Conservation (phyloP, 2,888 invertebrate genomes). For the Chloromyia formosa region DNA sequence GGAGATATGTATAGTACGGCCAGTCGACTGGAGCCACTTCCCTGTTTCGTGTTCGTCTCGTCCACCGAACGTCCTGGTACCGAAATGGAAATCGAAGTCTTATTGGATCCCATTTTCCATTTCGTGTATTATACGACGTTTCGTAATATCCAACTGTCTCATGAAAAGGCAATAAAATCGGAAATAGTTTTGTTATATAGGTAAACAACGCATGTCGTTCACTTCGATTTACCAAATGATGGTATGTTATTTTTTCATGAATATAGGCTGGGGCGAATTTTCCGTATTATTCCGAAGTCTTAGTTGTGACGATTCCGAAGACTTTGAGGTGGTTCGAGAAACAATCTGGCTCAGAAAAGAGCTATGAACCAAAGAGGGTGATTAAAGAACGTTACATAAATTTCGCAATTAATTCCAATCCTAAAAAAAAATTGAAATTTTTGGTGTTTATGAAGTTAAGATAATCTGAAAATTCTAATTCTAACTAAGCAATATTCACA, state of each 20-base stretch:
- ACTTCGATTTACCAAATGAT: slow-evolving; percentile 5
- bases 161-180: slow-evolving; percentile 50
- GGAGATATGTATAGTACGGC: background rate
- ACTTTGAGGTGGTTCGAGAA: too few species aligned
- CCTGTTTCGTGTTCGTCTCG: background rate
- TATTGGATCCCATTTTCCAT: slow-evolving; percentile 39
- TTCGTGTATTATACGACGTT: slow-evolving; percentile 35
- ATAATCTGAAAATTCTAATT: too few species aligned
- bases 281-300: too few species aligned
- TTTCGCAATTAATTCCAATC: too few species aligned
- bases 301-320: too few species aligned
- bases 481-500: too few species aligned
- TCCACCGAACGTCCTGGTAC: background rate
- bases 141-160: slow-evolving; percentile 45
- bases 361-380: too few species aligned
- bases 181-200: slow-evolving; percentile 49
- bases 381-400: too few species aligned
- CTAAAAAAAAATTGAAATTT: too few species aligned
- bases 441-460: too few species aligned
- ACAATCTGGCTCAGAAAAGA: too few species aligned
- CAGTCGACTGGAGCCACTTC: background rate
- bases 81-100: slow-evolving; percentile 6
- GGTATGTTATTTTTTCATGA: slow-evolving; percentile 13
- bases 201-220: slow-evolving; percentile 45
- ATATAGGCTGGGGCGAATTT: too few species aligned